Evolutionary conservation across 2,797 vertebrate species (phyloP).

Genomic region (Rhincodon typus): DNA sequence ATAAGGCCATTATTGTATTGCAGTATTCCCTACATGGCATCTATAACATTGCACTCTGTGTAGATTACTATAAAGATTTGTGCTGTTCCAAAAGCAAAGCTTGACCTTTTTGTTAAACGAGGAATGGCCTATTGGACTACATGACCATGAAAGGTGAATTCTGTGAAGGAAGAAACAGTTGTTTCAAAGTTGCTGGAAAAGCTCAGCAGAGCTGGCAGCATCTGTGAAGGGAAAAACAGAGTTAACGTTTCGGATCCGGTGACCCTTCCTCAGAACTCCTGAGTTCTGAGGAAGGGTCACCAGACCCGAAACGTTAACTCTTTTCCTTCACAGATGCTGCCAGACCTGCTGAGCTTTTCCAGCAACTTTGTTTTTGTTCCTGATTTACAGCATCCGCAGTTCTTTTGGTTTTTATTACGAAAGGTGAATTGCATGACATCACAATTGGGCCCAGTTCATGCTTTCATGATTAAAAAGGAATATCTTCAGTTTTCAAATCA

Average conservation of each 20-base stretch:
- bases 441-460: not conserved
- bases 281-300: too few species aligned
- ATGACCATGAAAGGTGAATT: not conserved
- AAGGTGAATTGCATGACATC: not conserved
- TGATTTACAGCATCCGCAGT: too few species aligned
- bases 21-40: not conserved
- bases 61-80: conserved; percentile 39
- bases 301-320: too few species aligned
- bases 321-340: too few species aligned
- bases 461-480: not conserved
- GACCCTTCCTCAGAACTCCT: too few species aligned
- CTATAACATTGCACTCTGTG: conserved; percentile 43
- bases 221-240: too few species aligned
- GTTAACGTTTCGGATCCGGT: too few species aligned
- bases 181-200: too few species aligned
- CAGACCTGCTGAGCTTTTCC: too few species aligned
- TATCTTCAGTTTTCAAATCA: not conserved
- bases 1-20: not conserved
- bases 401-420: not conserved
- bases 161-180: too few species aligned
- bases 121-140: not conserved
- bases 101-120: not conserved
- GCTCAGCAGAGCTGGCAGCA: too few species aligned
- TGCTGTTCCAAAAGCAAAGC: not conserved
- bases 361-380: too few species aligned